A percentile compares a stretch with the other conserved stretches of the same genome.
Evolutionary conservation across 2,113 vertebrate genomes (phyloP).

Genomic region (Austrofundulus limnaeus): DNA sequence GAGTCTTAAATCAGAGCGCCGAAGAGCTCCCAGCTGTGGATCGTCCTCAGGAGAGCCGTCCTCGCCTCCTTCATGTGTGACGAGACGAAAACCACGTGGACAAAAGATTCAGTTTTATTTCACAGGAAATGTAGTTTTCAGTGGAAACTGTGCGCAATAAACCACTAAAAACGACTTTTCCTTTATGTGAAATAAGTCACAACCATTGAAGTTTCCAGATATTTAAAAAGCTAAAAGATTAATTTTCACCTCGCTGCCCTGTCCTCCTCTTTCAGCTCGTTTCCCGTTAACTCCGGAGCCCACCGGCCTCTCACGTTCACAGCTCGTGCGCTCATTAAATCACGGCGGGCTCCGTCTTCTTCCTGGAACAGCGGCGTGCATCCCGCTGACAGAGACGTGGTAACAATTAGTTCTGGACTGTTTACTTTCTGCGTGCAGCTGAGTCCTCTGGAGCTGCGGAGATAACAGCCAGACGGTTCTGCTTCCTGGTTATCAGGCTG

Average conservation of each 20-base stretch:
- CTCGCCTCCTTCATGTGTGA: slow-evolving; percentile 30
- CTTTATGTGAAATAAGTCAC: no score
- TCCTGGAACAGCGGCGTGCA: slow-evolving; percentile 20
- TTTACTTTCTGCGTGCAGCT: slow-evolving; percentile 34
- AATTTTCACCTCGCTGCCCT: no score
- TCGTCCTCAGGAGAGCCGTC: slow-evolving; percentile 12
- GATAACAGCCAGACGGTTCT: neutral
- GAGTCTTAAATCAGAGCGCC: slow-evolving; percentile 16
- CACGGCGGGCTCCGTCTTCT: neutral
- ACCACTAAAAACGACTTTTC: no score
- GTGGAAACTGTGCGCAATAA: no score
- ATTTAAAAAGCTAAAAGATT: no score
- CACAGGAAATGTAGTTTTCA: no score
- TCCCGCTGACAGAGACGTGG: slow-evolving; percentile 27
- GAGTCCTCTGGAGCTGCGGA: neutral
- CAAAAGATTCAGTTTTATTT: neutral
- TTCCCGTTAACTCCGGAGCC: neutral
- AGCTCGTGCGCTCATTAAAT: slow-evolving; percentile 2
- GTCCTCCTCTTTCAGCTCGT: no score
- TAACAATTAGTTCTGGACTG: slow-evolving; percentile 33
- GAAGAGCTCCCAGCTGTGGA: slow-evolving; percentile 24
- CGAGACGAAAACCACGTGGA: slow-evolving; percentile 7
- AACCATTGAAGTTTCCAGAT: no score
- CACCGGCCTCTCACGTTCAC: neutral
- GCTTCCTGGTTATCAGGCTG: slow-evolving; percentile 4